A percentile compares a stretch with the other conserved stretches of the same genome.
Conservation (phyloP, 2,797 vertebrate genomes). For the Cercopithecus neglectus region DNA sequence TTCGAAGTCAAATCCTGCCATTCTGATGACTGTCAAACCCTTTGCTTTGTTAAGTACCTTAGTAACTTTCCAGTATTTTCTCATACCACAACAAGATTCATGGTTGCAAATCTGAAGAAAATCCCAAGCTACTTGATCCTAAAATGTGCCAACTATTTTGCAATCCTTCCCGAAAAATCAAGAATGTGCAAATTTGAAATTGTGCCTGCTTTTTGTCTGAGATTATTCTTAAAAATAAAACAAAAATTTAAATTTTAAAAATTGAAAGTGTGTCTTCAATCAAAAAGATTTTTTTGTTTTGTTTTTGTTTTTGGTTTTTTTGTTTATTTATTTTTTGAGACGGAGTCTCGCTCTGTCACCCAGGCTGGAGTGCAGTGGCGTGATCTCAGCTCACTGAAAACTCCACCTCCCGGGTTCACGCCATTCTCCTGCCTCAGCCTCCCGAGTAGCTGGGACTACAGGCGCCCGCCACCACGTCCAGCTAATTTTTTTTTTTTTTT, state of each 20-base stretch:
- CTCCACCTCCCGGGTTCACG: too few relatives aligned
- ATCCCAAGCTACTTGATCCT: background rate
- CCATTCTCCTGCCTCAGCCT: too few relatives aligned
- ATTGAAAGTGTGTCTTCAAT: background rate
- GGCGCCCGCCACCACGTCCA: too few relatives aligned
- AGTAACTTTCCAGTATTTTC: background rate
- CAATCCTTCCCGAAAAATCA: background rate
- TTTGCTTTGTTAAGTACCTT: background rate
- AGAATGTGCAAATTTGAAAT: background rate
- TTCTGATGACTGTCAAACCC: background rate
- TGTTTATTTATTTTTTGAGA: too few relatives aligned
- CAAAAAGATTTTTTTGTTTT: background rate
- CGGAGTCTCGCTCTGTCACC: too few relatives aligned
- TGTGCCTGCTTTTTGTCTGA: background rate
- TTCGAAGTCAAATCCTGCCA: background rate
- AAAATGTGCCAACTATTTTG: background rate
- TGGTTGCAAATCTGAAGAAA: constrained; percentile 8
- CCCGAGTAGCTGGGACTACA: too few relatives aligned
- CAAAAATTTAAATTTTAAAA: background rate
- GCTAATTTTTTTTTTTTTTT: too few relatives aligned
- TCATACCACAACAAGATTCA: background rate
- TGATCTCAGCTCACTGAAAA: too few relatives aligned
- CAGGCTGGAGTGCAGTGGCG: too few relatives aligned
- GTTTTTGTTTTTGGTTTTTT: too few relatives aligned
- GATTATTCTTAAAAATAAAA: background rate